These are phyloP conservation scores for Sarcophilus harrisii DNA, from an alignment of 2,797 vertebrate species.

Conservation along the genomic window DNA sequence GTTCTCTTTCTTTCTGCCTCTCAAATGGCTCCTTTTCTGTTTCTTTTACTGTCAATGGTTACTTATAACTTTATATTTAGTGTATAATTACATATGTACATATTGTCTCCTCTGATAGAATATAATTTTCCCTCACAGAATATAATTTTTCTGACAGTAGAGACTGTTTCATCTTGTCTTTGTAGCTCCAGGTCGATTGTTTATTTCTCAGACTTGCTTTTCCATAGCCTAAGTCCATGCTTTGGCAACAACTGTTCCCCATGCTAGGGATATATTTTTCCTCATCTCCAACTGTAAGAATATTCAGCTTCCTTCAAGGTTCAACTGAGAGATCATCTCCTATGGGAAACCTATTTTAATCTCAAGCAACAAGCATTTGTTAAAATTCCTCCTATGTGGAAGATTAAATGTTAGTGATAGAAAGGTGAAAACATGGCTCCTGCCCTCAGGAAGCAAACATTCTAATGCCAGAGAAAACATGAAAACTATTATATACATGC, in stretches of 20 bases:
- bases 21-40: neutral
- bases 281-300: neutral
- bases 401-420: neutral
- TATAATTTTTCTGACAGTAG: neutral
- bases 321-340: neutral
- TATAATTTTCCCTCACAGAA: neutral
- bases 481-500: neutral
- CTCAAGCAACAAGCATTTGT: neutral
- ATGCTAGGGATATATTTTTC: neutral
- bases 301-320: neutral
- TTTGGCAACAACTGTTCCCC: neutral
- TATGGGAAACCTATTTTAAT: neutral
- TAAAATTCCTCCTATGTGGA: neutral
- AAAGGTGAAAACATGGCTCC: neutral
- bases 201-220: neutral
- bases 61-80: neutral
- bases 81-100: neutral
- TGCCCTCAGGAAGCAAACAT: neutral
- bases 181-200: neutral
- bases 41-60: neutral
- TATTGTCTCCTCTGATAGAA: neutral
- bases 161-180: neutral
- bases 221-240: neutral
- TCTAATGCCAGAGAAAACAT: neutral
- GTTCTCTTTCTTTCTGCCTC: neutral